Evolutionary conservation across 2,888 invertebrate species (phyloP).

Genomic region (Phragmatobia fuliginosa): DNA sequence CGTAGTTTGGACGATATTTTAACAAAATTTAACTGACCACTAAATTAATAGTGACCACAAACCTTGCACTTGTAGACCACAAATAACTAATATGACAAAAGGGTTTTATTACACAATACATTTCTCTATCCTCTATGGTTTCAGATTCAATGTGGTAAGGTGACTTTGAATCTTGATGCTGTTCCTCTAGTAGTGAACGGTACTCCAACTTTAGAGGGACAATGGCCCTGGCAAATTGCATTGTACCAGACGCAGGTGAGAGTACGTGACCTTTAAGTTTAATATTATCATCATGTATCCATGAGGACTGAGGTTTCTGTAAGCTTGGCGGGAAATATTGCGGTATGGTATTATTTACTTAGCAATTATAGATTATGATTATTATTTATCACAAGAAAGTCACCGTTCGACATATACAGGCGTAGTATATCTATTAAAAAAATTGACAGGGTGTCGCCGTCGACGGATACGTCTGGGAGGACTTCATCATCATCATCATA

Average conservation of each 20-base stretch:
- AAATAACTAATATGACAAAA: slow-evolving; percentile 25
- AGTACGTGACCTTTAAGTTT: slow-evolving; percentile 12
- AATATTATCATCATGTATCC: slow-evolving; percentile 1
- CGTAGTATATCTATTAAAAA: background rate
- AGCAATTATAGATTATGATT: background rate
- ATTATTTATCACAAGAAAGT: background rate
- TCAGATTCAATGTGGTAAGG: slow-evolving; percentile 81
- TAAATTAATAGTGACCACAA: slow-evolving; percentile 26
- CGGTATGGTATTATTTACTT: background rate
- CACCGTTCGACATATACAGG: background rate
- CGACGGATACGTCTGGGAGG: no score
- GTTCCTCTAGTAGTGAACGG: slow-evolving; percentile 87
- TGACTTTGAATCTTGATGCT: slow-evolving; percentile 78
- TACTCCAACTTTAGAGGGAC: slow-evolving; percentile 86
- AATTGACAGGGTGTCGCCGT: no score
- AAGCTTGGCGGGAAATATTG: background rate
- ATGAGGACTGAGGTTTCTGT: slow-evolving; percentile 2
- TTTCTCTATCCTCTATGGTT: slow-evolving; percentile 37
- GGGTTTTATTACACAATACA: background rate
- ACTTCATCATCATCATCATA: no score
- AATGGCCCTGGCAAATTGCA: slow-evolving; percentile 90
- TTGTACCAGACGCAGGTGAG: slow-evolving; percentile 87
- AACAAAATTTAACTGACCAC: slow-evolving; percentile 18
- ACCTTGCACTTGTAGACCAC: slow-evolving; percentile 28
- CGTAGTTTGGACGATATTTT: background rate